Evolutionary conservation across 2,888 invertebrate species (phyloP).

Genomic region (Pandemis cinnamomeana): DNA sequence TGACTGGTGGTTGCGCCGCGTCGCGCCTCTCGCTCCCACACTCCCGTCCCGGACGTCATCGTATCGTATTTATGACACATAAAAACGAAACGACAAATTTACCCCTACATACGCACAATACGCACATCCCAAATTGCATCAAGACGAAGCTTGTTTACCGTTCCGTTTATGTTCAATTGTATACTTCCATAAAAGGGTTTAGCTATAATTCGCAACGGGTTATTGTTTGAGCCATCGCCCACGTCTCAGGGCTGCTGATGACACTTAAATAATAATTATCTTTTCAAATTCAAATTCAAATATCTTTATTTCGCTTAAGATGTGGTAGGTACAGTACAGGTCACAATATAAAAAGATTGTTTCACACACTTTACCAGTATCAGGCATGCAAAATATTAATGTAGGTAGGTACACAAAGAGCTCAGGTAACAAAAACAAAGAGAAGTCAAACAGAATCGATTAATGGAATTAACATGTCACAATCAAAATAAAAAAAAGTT

Average conservation of each 20-base stretch:
- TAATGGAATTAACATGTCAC: too few species aligned
- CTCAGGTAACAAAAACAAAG: too few species aligned
- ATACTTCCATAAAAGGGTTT: slow-evolving; percentile 3
- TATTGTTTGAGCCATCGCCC: not conserved
- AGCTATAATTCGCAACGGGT: not conserved
- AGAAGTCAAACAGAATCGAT: too few species aligned
- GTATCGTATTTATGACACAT: slow-evolving; percentile 35
- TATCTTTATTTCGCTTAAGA: too few species aligned
- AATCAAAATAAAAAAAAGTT: too few species aligned
- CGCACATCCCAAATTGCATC: slow-evolving; percentile 27
- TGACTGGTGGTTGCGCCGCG: not conserved
- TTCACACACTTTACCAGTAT: too few species aligned
- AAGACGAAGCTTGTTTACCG: not conserved
- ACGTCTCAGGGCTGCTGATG: slow-evolving; percentile 5
- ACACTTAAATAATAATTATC: slow-evolving; percentile 34
- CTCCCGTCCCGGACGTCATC: not conserved
- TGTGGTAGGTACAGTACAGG: too few species aligned
- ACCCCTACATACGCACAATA: slow-evolving; percentile 23
- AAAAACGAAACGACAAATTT: slow-evolving; percentile 28
- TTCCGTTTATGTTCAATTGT: slow-evolving; percentile 13
- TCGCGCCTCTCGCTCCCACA: slow-evolving; percentile 1
- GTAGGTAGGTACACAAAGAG: too few species aligned
- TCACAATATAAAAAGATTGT: too few species aligned
- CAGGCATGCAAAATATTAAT: too few species aligned
- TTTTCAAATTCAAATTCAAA: too few species aligned